Evolutionary conservation across 2,797 vertebrate species (phyloP).

Genomic region (Jordanella pulchra): DNA sequence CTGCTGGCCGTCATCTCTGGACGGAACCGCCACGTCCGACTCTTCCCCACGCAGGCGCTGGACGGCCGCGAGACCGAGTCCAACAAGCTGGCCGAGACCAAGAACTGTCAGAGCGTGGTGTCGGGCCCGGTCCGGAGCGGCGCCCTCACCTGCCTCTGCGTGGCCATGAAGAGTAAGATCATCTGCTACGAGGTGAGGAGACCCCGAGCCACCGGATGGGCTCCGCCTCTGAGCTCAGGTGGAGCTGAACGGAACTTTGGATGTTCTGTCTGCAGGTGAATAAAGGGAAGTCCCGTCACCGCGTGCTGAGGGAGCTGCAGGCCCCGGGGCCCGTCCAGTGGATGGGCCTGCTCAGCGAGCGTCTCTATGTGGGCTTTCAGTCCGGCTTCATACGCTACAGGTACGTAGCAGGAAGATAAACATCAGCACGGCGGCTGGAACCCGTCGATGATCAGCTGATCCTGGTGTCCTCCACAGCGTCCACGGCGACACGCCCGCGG

Average conservation of each 20-base stretch:
- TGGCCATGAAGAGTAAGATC: constrained; percentile 96
- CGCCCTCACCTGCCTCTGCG: constrained; percentile 90
- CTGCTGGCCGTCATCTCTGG: constrained; percentile 97
- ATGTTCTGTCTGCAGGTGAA: constrained; percentile 71
- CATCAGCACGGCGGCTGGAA: neutral
- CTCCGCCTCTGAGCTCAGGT: neutral
- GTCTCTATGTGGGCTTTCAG: constrained; percentile 93
- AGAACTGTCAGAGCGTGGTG: constrained; percentile 91
- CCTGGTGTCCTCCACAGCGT: constrained; percentile 62
- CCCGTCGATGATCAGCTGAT: neutral
- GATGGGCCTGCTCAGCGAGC: constrained; percentile 94
- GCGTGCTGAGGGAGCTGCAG: constrained; percentile 91
- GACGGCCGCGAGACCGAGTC: constrained; percentile 93
- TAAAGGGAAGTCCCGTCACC: constrained; percentile 90
- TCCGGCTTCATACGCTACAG: constrained; percentile 91
- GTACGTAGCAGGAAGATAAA: constrained; percentile 28
- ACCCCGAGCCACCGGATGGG: too few species aligned
- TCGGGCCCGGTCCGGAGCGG: constrained; percentile 87
- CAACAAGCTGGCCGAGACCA: constrained; percentile 92
- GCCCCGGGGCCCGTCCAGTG: constrained; percentile 90
- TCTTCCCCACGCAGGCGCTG: constrained; percentile 88
- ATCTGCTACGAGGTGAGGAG: constrained; percentile 88
- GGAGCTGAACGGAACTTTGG: neutral
- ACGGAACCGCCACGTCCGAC: constrained; percentile 94
- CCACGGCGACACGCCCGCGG: constrained; percentile 84